These are phyloP conservation scores for Hippopotamyrus pictus DNA, from an alignment of 2,797 vertebrate species.

Conservation along the genomic window DNA sequence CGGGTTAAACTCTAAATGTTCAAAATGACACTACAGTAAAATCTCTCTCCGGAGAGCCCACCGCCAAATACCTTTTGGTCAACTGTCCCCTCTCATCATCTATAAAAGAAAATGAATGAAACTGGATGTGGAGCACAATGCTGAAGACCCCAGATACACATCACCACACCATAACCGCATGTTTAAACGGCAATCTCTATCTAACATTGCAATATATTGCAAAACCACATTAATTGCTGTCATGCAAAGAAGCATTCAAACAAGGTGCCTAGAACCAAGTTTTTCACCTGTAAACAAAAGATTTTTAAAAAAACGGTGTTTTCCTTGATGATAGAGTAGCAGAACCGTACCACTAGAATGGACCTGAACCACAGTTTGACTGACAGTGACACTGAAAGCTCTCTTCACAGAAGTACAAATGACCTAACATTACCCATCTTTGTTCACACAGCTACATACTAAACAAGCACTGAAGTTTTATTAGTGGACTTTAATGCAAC, in stretches of 20 bases:
- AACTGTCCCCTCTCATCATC: not conserved
- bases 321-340: not conserved
- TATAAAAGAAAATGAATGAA: not conserved
- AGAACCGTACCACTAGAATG: not conserved
- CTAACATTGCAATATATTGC: not conserved
- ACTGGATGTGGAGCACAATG: not conserved
- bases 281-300: slow-evolving; percentile 7
- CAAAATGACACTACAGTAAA: not conserved
- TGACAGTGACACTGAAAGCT: not conserved
- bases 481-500: not conserved
- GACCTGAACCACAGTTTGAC: not conserved
- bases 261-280: not conserved
- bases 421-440: not conserved
- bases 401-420: not conserved
- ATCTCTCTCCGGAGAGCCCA: not conserved
- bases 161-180: not conserved
- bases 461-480: not conserved
- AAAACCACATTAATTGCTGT: not conserved
- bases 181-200: not conserved
- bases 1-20: not conserved
- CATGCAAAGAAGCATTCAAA: not conserved
- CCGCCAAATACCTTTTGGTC: not conserved
- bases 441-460: not conserved
- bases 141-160: not conserved
- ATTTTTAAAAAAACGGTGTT: not conserved